phyloP scores from a whole-genome alignment of 2,888 invertebrate genomes.

The Graphium colonna region DNA sequence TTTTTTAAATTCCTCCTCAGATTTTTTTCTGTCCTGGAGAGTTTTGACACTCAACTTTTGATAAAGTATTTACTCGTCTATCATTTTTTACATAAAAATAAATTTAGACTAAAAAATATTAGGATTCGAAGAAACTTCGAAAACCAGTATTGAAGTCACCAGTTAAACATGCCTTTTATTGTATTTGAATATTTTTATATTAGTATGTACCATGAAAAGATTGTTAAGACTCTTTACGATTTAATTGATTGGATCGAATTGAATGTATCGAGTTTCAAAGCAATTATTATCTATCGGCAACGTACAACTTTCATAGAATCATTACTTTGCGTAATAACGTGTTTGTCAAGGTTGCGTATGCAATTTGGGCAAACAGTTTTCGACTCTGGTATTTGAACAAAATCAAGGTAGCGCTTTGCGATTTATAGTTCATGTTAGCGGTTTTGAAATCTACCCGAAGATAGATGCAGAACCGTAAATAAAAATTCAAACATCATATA shows the following conservation, averaged over 20 bases:
- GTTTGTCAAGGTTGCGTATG: constrained; percentile 15
- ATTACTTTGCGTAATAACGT: constrained; percentile 19
- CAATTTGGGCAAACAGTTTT: constrained; percentile 17
- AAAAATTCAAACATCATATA: not conserved
- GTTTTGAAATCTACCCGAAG: not conserved
- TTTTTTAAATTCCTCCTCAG: too few relatives aligned
- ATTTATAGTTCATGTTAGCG: constrained; percentile 2
- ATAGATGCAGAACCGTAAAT: not conserved
- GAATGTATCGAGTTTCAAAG: constrained; percentile 1
- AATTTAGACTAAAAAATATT: too few relatives aligned
- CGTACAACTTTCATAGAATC: constrained; percentile 20
- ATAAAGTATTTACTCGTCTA: too few relatives aligned
- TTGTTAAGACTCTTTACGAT: not conserved
- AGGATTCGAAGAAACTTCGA: too few relatives aligned
- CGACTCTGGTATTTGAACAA: constrained; percentile 19
- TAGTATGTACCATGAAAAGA: not conserved
- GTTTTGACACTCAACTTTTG: too few relatives aligned
- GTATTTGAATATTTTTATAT: too few relatives aligned
- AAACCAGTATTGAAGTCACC: too few relatives aligned
- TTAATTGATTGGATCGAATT: not conserved
- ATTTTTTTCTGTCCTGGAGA: too few relatives aligned
- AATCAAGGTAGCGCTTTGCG: constrained; percentile 17
- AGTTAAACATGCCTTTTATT: too few relatives aligned
- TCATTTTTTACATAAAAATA: too few relatives aligned
- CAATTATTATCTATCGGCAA: constrained; percentile 6